phyloP scores from a whole-genome alignment of 1,140 invertebrate species.

The Bombus fervidus region DNA sequence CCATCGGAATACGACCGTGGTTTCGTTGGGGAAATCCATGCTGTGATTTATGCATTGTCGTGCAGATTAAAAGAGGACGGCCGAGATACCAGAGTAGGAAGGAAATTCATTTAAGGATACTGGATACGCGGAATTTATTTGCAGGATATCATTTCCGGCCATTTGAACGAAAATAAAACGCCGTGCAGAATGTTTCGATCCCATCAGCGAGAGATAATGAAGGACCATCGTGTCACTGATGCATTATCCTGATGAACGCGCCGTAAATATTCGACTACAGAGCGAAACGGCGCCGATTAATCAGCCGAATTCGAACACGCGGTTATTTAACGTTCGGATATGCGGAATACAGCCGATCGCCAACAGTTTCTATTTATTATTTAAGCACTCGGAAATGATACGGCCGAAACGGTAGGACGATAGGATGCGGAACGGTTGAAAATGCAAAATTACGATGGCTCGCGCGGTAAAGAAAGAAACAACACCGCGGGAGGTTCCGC shows the following conservation, averaged over 20 bases:
- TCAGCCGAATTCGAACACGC: slow-evolving; percentile 34
- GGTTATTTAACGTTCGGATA: slow-evolving; percentile 45
- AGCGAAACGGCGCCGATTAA: slow-evolving; percentile 39
- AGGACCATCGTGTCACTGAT: slow-evolving; percentile 29
- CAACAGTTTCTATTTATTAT: slow-evolving; percentile 43
- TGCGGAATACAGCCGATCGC: slow-evolving; percentile 7
- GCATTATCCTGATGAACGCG: slow-evolving; percentile 45
- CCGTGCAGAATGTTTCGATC: slow-evolving; percentile 10
- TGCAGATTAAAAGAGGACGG: neutral
- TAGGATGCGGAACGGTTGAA: neutral
- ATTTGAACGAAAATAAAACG: slow-evolving; percentile 17
- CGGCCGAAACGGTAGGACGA: neutral
- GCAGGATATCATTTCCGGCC: no score
- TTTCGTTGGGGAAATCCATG: neutral
- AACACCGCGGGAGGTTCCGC: no score
- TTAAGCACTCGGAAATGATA: slow-evolving; percentile 16
- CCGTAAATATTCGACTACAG: slow-evolving; percentile 40
- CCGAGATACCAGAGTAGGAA: neutral
- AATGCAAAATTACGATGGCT: neutral
- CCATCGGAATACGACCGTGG: neutral
- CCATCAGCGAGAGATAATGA: slow-evolving; percentile 21
- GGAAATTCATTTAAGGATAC: slow-evolving; percentile 3
- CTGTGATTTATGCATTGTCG: neutral
- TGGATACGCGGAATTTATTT: neutral
- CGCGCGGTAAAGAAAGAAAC: neutral